Base-by-base conservation (phyloP, 2,113 vertebrate genomes). In the Actenoides lindsayi region DNA sequence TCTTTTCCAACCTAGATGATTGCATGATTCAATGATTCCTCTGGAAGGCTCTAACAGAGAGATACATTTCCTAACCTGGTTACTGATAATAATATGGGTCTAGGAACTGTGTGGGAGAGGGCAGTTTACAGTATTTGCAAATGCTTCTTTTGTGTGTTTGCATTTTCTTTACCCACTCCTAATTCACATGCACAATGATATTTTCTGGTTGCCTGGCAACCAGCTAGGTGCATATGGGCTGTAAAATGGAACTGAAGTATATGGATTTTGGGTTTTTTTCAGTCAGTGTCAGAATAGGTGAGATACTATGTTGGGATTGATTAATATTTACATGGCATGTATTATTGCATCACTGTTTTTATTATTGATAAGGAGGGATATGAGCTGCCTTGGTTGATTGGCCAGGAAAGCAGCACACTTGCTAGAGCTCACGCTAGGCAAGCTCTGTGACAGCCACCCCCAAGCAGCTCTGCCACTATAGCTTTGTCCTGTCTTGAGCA, bases 191-290 rank as follows among this genome's bases (percentile, higher is more conserved):
- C 64, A 31, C 19, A 21, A 5, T 5, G 9, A 35, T 67, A 9
- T 11, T 56, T 71, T 90, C 53, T 91, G 8, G 82, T 96, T 95
- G 87, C 95, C 57, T 87, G 83, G 94, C 87, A 95, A 96, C 94
- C 16, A 77, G 37, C 62, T 46, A 25, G 30, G 27, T 37, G 16
- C n/a, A 44, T n/a, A 28, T 25, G 27, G 28, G 41, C 59, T 76
- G 39, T 62, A 59, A 93, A 71, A 28, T 57, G n/a, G n/a, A n/a
- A 44, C 12, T 56, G 28, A 9, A 48, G 16, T 11, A 1, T 8
- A 5, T 16, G 14, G 41, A 50, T 75, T 81, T 87, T n/a, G n/a
- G 30, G 28, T 65, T 89, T n/a, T 48, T 56, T 76, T 37, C 57
- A 67, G 53, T 25, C n/a, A 73, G 33, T 10, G 10, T 33, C 17